Base-by-base conservation (phyloP, 2,888 invertebrate genomes). In the Microchrysa polita region DNA sequence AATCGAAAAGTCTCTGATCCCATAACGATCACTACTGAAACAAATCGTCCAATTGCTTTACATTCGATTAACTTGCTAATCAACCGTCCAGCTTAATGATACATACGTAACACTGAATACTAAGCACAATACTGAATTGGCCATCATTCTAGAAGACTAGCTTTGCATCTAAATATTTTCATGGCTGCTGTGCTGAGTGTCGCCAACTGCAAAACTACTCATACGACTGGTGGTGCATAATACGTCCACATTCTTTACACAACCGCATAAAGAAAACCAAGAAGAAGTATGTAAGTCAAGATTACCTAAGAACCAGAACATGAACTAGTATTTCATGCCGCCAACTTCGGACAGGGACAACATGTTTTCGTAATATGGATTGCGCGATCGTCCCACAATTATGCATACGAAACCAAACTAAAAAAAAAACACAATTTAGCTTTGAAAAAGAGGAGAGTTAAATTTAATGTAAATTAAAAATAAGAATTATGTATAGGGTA, bases 291-390 rank as follows among this genome's bases (percentile, higher is more conserved):
- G n/a, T n/a, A n/a, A 61, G 61, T n/a, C 61, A 18, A 48, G 40
- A 61, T 61, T 40, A 61, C 61, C 40, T 61, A 61, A 61, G 61
- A 61, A 61, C 61, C 23, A 61, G 61, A 61, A 61, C 61, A 34
- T 61, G 40, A 18, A 16, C 61, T 34, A 40, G 40, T 61, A 61
- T n/a, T 61, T 14, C 52, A 1, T n/a, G n/a, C n/a, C 5, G 12
- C 40, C 61, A 61, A 61, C 61, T 40, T 61, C 7, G 40, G 48
- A n/a, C 48, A 48, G 16, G 40, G 48, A n/a, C 48, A 48, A 48
- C 48, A n/a, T 40, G 14, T 61, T 61, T 61, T 61, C 61, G 61
- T 40, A 61, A 61, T 61, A 23, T 40, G 5, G 61, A 61, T 61
- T 61, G 61, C 61, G 61, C 61, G 61, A 61, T 61, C 40, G 55